phyloP scores from a whole-genome alignment of 35 echinoderm and acorn worm genomes.

The Amphiura filiformis region DNA sequence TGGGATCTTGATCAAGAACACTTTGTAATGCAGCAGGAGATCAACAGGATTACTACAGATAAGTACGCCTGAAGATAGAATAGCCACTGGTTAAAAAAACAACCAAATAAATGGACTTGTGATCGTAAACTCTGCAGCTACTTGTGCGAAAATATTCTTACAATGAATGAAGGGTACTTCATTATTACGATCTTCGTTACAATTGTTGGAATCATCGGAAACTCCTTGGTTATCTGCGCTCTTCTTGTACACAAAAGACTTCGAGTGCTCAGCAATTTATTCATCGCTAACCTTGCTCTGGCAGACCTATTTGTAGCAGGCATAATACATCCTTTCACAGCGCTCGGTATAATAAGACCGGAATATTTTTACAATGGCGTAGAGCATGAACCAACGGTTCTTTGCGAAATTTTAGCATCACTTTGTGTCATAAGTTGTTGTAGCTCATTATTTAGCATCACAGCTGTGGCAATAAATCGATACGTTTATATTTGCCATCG shows the following conservation, averaged over 20 bases:
- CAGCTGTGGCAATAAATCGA: constrained; percentile 62
- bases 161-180: constrained; percentile 39
- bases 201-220: constrained; percentile 57
- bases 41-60: too few species aligned
- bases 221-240: constrained; percentile 68
- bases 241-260: constrained; percentile 57
- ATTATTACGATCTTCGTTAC: background rate
- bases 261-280: constrained; percentile 45
- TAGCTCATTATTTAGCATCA: constrained; percentile 75
- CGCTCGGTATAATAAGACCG: constrained; percentile 40
- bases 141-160: too few species aligned
- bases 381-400: background rate
- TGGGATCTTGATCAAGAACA: too few species aligned
- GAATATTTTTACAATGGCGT: constrained; percentile 48
- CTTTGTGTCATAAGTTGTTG: constrained; percentile 78
- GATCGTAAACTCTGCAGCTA: too few species aligned
- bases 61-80: too few species aligned
- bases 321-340: constrained; percentile 59
- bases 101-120: too few species aligned
- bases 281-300: constrained; percentile 74
- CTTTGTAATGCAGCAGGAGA: too few species aligned
- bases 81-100: too few species aligned
- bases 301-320: constrained; percentile 65
- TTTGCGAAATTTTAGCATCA: constrained; percentile 76
- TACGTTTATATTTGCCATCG: constrained; percentile 72